phyloP scores from a whole-genome alignment of 2,888 invertebrate species.

The Lacanobia wlatinum region DNA sequence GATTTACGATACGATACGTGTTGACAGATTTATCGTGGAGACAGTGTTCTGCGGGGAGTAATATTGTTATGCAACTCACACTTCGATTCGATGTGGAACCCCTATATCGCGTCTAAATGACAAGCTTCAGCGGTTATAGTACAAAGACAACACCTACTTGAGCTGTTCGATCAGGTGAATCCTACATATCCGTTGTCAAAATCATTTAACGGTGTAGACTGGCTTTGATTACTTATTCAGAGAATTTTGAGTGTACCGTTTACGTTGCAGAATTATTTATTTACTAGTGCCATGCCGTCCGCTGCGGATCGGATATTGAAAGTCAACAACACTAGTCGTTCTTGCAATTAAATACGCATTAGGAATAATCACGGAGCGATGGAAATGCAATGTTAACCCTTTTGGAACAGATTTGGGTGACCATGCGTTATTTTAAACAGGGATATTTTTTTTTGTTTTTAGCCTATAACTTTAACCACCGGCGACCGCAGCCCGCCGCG shows the following conservation, averaged over 20 bases:
- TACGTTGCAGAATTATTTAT: conserved; percentile 44
- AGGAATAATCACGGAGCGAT: conserved; percentile 33
- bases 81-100: conserved; percentile 1
- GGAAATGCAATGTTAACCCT: conserved; percentile 19
- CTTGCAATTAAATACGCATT: conserved; percentile 48
- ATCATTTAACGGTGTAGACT: conserved; percentile 25
- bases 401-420: neutral
- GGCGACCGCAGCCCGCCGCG: conserved; percentile 45
- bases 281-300: conserved; percentile 33
- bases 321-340: conserved; percentile 14
- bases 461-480: conserved; percentile 14
- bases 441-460: neutral
- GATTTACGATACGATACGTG: conserved; percentile 21
- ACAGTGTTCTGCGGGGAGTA: conserved; percentile 4
- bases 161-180: conserved; percentile 17
- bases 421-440: neutral
- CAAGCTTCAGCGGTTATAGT: conserved; percentile 29
- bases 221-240: conserved; percentile 46
- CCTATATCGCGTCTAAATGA: conserved; percentile 9
- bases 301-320: conserved; percentile 27
- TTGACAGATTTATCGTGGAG: conserved; percentile 28
- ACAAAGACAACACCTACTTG: conserved; percentile 32
- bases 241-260: conserved; percentile 22
- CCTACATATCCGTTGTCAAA: conserved; percentile 38
- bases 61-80: conserved; percentile 32